Percentiles rank a stretch among this genome's conserved stretches.
These are phyloP conservation scores for Benthosema pterotum DNA, from an alignment of 2,797 vertebrate genomes.

Conservation along the genomic window DNA sequence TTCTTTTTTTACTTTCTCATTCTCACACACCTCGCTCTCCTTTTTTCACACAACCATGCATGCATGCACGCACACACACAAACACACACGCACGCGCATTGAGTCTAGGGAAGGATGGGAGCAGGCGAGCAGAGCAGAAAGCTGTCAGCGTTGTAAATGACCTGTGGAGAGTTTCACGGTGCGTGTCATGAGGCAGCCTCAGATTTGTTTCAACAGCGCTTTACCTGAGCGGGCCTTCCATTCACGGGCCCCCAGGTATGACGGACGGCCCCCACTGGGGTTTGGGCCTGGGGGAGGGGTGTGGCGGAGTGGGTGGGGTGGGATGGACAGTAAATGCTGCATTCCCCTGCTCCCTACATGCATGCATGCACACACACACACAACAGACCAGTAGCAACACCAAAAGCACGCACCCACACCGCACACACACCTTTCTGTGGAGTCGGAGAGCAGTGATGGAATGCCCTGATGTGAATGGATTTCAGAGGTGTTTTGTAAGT, in stretches of 20 bases:
- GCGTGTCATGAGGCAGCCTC: constrained; percentile 91
- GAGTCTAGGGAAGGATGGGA: constrained; percentile 15
- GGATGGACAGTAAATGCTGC: constrained; percentile 15
- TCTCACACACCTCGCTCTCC: not conserved
- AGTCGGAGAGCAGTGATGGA: constrained; percentile 46
- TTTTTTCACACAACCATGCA: not conserved
- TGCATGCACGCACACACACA: constrained; percentile 15
- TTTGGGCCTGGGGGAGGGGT: not conserved
- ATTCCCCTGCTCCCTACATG: constrained; percentile 42
- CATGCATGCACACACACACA: no score
- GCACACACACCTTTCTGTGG: no score
- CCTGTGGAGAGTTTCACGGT: constrained; percentile 94
- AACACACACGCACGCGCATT: constrained; percentile 18
- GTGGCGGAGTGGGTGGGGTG: constrained; percentile 1
- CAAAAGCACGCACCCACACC: no score
- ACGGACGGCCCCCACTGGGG: constrained; percentile 58
- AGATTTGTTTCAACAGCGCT: constrained; percentile 92
- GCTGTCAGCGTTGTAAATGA: constrained; percentile 93
- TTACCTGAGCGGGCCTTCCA: constrained; percentile 82
- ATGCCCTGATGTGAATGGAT: constrained; percentile 40
- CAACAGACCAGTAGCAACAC: not conserved
- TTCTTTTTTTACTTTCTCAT: not conserved
- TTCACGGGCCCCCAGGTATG: constrained; percentile 88
- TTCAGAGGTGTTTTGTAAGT: constrained; percentile 21
- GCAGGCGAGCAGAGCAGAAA: constrained; percentile 51